Evolutionary conservation across 2,888 invertebrate species (phyloP), one percentile per base, ranked within the genome.

Genomic region (Dasypogon diadema): DNA sequence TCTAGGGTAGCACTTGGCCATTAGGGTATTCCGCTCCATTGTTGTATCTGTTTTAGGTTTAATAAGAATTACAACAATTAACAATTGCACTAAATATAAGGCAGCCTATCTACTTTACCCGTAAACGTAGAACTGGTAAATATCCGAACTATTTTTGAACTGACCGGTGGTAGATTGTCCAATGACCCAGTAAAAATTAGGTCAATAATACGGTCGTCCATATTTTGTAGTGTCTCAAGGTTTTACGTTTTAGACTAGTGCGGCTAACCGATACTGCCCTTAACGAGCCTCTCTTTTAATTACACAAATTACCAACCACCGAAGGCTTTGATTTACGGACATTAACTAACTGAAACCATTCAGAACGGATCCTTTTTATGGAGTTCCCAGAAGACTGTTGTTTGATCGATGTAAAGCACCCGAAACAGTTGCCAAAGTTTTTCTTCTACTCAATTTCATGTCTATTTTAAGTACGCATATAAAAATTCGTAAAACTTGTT

Each of bases 111-210:
- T n/a, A 10, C 10, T 80, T 86, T 87, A 97, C 98, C 98, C 82
- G 99, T 99, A 83, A 99, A 99, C 0, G 99, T 99, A 0, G 98
- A 99, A 83, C 97, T 98, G 77, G 98, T 98, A 85, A 99, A 99
- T 81, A 99, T 99, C 80, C 99, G 90, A 24, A 99, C 99, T 83
- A 99, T 97, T 89, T 98, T 98, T 51, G 98, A 98, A 87, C 97
- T 96, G 79, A 99, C 96, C 0, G 97, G 94, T 0, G 98, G 98
- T 80, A 99, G 87, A 65, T 92, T 91, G 84, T 95, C 93, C 80
- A 97, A 87, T 0, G 94, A 93, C 21, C 97, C 97, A 26, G 91
- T 90, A 87, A 97, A 97, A 82, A 97, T 97, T 74, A 93, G 90
- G 85, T 97, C 96, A 34, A 97, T 92, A 0, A 94, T 94, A 77